A percentile compares a stretch with the other conserved stretches of the same genome.
Conservation (phyloP, 2,797 vertebrate species). For the Tauraco hartlaubi region DNA sequence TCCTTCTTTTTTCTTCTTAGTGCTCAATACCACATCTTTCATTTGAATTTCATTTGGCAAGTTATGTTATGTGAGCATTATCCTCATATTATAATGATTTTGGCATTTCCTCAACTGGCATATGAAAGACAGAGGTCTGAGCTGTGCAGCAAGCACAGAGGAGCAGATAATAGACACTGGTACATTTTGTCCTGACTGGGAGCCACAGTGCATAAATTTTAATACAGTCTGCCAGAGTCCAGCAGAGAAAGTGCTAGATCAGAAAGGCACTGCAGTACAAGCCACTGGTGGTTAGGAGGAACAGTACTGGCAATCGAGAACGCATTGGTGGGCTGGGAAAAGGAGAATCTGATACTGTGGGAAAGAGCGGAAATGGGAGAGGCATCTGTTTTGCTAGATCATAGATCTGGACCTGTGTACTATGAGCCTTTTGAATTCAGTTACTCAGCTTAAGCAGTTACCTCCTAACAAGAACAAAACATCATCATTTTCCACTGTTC, state of each 20-base stretch:
- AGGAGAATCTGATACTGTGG: not conserved
- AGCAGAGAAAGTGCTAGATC: not conserved
- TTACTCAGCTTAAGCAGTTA: not conserved
- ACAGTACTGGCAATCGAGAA: not conserved
- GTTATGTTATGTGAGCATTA: not conserved
- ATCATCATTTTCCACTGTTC: not conserved
- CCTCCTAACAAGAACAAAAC: not conserved
- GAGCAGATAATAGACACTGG: not conserved
- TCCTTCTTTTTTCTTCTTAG: not conserved
- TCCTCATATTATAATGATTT: not conserved
- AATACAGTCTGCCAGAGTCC: not conserved
- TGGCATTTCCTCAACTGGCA: constrained; percentile 4
- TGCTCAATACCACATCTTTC: not conserved
- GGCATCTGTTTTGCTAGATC: not conserved
- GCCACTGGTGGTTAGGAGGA: not conserved
- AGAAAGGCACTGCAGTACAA: not conserved
- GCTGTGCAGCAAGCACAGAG: not conserved
- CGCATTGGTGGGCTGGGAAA: not conserved
- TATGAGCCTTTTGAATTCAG: not conserved
- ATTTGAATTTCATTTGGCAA: not conserved
- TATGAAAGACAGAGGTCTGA: not conserved
- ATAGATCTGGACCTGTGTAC: not conserved
- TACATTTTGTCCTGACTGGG: not conserved
- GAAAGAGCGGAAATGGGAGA: not conserved
- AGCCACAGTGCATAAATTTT: not conserved